Base-by-base conservation (phyloP, 2,888 invertebrate genomes). In the Apamea monoglypha region DNA sequence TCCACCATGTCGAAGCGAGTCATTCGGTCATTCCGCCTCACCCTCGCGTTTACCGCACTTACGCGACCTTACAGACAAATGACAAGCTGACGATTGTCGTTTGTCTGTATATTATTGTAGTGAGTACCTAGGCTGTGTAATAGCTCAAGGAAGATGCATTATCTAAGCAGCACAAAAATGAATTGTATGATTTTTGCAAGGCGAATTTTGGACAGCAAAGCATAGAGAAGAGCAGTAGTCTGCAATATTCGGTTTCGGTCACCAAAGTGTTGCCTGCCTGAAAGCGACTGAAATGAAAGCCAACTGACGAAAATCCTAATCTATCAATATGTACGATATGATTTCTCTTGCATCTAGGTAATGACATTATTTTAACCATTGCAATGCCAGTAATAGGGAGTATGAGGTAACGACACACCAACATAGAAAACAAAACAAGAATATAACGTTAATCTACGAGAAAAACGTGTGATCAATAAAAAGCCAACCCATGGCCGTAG, bases 21-120 rank as follows among this genome's bases (percentile, higher is more conserved):
- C 74, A 90, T 80, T 74, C 67, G 67, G 84, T 92, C 90, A 93
- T 90, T 90, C 91, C 90, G 77, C 81, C 69, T 85, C 90, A 89
- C 91, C 92, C 91, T 90, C 88, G 87, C 87, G 86, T 89, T 91
- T 89, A 91, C 90, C 89, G 89, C 90, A 88, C 90, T 91, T 91
- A 91, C 90, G 90, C 85, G 83, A 86, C 87, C 79, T 76, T 76
- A 61, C 56, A 16, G 5, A 81, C 80, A 80, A 75, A 80, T 81
- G 76, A 80, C 75, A 86, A 78, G 78, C 81, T 80, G 74, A 66
- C 74, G 64, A 80, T 66, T 76, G 86, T 87, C 86, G 72, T 86
- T 89, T 85, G 82, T 87, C 82, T 63, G 25, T 70, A 32, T 50
- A 44, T 82, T 76, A 67, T 21, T 81, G 10, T 70, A 36, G 4